Evolutionary conservation across 2,797 vertebrate species (phyloP).

Genomic region (Syngnathus rostellatus): DNA sequence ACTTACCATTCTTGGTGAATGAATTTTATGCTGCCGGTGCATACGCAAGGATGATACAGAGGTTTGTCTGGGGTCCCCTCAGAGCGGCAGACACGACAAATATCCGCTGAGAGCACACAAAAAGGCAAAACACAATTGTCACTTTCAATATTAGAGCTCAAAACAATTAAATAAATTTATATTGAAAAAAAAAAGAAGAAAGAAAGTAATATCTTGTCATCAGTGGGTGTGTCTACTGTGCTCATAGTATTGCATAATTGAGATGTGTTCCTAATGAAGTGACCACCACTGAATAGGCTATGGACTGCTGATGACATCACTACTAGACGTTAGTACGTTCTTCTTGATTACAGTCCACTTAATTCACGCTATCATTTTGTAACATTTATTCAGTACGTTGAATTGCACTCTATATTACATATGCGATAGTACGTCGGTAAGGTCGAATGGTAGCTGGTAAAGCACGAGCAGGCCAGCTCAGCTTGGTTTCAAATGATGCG

Average conservation of each 20-base stretch:
- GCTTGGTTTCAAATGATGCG: constrained; percentile 15
- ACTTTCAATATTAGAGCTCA: neutral
- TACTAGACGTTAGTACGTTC: neutral
- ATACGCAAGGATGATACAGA: constrained; percentile 96
- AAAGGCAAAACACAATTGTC: neutral
- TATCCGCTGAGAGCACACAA: constrained; percentile 72
- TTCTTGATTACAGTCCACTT: constrained; percentile 8
- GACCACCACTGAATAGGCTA: neutral
- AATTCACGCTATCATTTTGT: constrained; percentile 4
- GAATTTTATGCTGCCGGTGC: constrained; percentile 99
- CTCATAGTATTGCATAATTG: neutral
- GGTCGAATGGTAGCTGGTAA: constrained; percentile 9
- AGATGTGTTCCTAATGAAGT: neutral
- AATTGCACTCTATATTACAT: too few relatives aligned
- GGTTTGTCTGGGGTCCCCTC: constrained; percentile 97
- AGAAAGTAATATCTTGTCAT: neutral
- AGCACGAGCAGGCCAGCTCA: constrained; percentile 38
- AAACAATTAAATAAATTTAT: neutral
- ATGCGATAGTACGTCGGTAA: neutral
- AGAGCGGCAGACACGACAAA: constrained; percentile 96
- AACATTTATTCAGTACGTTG: neutral
- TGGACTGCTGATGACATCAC: constrained; percentile 30
- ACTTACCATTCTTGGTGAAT: constrained; percentile 99
- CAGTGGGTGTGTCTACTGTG: neutral
- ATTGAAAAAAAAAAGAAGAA: too few relatives aligned